Conservation (phyloP, 1,140 invertebrate genomes). For the Drosophila busckii region DNA sequence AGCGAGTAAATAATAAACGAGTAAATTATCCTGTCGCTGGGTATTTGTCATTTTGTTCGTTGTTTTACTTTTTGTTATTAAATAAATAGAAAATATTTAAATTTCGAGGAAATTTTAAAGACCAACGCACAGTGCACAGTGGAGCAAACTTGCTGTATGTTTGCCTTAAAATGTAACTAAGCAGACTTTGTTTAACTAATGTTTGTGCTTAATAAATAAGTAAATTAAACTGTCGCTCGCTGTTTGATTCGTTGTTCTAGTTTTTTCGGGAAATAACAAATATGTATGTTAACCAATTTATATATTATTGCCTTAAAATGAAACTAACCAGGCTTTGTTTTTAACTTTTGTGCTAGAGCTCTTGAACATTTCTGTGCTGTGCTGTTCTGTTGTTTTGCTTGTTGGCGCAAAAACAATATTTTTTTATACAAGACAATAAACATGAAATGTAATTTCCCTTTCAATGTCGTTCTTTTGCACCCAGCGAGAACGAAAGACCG, state of each 20-base stretch:
- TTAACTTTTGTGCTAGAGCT: constrained; percentile 3
- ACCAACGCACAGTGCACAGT: constrained; percentile 31
- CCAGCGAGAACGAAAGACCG: too few species aligned
- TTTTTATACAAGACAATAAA: constrained; percentile 76
- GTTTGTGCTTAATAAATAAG: too few species aligned
- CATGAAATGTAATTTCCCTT: constrained; percentile 76
- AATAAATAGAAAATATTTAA: constrained; percentile 75
- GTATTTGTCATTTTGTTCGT: constrained; percentile 58
- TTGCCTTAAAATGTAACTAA: too few species aligned
- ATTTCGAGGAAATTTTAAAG: constrained; percentile 43
- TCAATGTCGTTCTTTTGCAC: constrained; percentile 60
- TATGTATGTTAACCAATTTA: too few species aligned
- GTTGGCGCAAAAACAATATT: constrained; percentile 65
- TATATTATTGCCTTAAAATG: too few species aligned
- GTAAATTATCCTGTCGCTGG: constrained; percentile 18
- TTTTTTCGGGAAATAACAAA: too few species aligned
- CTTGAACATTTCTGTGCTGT: constrained; percentile 23
- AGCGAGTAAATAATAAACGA: not conserved
- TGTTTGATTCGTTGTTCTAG: too few species aligned
- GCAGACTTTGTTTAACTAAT: too few species aligned
- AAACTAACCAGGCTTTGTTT: too few species aligned
- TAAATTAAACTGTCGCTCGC: too few species aligned
- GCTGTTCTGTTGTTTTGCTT: too few species aligned
- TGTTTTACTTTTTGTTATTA: constrained; percentile 73
- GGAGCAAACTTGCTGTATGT: not conserved